A percentile compares a stretch with the other conserved stretches of the same genome.
These are phyloP conservation scores for Dinothrombium tinctorium DNA, from an alignment of 1,140 invertebrate genomes.

Conservation along the genomic window DNA sequence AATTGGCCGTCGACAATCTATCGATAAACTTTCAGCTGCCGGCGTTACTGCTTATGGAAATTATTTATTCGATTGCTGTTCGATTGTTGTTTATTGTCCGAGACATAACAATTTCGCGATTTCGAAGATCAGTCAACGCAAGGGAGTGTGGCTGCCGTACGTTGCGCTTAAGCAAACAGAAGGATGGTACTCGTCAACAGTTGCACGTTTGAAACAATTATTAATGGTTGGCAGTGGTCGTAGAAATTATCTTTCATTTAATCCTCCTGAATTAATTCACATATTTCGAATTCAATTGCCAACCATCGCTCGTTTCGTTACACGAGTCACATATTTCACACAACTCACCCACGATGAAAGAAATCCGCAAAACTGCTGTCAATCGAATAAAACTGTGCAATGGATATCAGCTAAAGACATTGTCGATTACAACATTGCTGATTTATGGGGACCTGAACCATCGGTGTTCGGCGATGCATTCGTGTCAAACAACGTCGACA, in stretches of 20 bases:
- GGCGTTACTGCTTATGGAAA: neutral
- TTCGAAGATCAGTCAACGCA: neutral
- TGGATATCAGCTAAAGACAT: conserved; percentile 4
- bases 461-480: conserved; percentile 5
- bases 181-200: conserved; percentile 1
- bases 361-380: conserved; percentile 2
- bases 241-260: conserved; percentile 1
- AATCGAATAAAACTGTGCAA: neutral
- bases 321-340: conserved; percentile 6
- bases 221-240: neutral
- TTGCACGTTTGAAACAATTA: conserved; percentile 1
- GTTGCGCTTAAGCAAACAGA: neutral
- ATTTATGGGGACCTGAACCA: conserved; percentile 9
- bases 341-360: conserved; percentile 4
- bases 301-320: conserved; percentile 6
- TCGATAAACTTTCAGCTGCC: neutral
- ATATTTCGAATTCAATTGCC: conserved; percentile 11
- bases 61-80: conserved; percentile 9
- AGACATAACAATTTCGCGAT: conserved; percentile 6
- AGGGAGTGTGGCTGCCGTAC: conserved; percentile 1
- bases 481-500: neutral
- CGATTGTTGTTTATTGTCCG: conserved; percentile 8
- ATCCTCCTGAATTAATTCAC: conserved; percentile 7
- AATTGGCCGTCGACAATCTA: neutral
- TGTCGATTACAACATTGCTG: neutral